Conservation (phyloP, 1,140 invertebrate species). For the Drosophila micromelanica region DNA sequence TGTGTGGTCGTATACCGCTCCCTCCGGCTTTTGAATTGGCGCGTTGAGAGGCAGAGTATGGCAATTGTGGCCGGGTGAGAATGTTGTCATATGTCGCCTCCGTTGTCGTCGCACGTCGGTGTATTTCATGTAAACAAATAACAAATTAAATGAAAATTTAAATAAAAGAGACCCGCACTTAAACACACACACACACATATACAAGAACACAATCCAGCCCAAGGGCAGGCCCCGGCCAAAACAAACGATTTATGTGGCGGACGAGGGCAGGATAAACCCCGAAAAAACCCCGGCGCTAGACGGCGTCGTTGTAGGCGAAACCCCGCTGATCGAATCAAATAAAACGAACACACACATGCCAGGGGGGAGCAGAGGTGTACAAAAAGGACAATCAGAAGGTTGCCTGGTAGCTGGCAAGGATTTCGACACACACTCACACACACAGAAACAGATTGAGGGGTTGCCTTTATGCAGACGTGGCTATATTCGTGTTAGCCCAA, state of each 20-base stretch:
- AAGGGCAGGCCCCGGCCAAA: constrained; percentile 37
- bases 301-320: constrained; percentile 70
- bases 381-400: constrained; percentile 73
- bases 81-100: constrained; percentile 80
- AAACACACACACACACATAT: constrained; percentile 15
- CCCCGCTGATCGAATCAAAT: constrained; percentile 84
- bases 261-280: constrained; percentile 70
- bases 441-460: constrained; percentile 35
- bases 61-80: constrained; percentile 80
- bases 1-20: constrained; percentile 6
- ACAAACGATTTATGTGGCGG: constrained; percentile 75
- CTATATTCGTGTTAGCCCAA: constrained; percentile 33
- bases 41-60: constrained; percentile 68
- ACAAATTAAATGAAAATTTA: constrained; percentile 84
- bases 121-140: constrained; percentile 83
- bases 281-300: constrained; percentile 55
- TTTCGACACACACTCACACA: constrained; percentile 35
- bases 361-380: constrained; percentile 19
- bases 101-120: constrained; percentile 71
- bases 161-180: constrained; percentile 57
- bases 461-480: constrained; percentile 35
- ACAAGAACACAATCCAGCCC: constrained; percentile 9
- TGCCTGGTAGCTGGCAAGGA: constrained; percentile 68
- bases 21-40: constrained; percentile 4
- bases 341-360: constrained; percentile 64